Percentiles rank a stretch among this genome's conserved stretches.
Evolutionary conservation across 2,888 invertebrate species (phyloP).

Genomic region (Hyalella azteca): DNA sequence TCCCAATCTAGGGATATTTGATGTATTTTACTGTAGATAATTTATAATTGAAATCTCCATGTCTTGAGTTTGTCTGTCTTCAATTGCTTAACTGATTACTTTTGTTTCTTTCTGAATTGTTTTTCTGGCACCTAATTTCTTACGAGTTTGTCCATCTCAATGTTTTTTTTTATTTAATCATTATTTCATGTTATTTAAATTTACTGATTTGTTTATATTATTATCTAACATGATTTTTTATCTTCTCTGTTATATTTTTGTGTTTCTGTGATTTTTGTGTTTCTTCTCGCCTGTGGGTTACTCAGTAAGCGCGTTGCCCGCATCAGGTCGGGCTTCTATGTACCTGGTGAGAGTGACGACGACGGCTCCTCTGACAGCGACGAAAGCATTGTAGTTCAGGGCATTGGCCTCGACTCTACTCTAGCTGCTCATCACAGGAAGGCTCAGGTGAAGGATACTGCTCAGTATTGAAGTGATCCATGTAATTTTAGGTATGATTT

Average conservation of each 20-base stretch:
- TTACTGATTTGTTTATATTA: too few species aligned
- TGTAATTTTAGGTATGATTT: too few species aligned
- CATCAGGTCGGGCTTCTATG: conserved; percentile 8
- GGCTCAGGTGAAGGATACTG: conserved; percentile 22
- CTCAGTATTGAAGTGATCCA: too few species aligned
- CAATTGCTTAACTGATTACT: neutral
- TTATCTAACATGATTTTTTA: too few species aligned
- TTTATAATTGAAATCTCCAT: too few species aligned
- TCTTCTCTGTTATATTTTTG: neutral
- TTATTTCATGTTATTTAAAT: too few species aligned
- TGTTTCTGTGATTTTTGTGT: neutral
- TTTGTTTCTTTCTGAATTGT: neutral
- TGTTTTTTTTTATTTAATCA: too few species aligned
- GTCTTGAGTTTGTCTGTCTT: too few species aligned
- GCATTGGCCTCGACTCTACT: neutral
- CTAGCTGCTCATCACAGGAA: neutral
- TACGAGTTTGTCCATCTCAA: too few species aligned
- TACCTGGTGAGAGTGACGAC: neutral
- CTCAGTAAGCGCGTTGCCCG: neutral
- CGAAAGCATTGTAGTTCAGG: neutral
- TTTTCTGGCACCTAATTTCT: too few species aligned
- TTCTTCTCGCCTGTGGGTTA: neutral
- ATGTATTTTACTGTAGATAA: too few species aligned
- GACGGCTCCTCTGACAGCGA: conserved; percentile 16
- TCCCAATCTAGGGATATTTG: too few species aligned